Percentiles rank a stretch among this genome's conserved stretches.
phyloP scores from a whole-genome alignment of 2,113 vertebrate genomes.

The Platichthys flesus region DNA sequence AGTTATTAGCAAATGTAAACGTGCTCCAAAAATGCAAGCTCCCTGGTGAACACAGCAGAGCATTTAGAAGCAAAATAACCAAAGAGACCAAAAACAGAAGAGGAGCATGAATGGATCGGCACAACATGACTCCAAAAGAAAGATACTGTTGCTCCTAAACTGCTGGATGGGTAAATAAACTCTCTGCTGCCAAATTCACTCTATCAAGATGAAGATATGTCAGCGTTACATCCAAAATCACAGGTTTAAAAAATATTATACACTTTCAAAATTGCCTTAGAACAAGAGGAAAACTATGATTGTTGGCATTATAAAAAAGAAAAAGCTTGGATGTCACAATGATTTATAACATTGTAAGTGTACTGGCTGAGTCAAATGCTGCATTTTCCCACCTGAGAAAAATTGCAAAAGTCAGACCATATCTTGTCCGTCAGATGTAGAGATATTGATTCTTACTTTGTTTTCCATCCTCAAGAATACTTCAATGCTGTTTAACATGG shows the following conservation, averaged over 20 bases:
- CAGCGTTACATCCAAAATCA: not conserved
- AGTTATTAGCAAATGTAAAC: too few relatives aligned
- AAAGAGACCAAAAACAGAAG: not conserved
- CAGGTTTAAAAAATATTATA: not conserved
- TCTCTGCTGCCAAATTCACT: not conserved
- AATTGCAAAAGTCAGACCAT: too few relatives aligned
- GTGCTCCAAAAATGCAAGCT: not conserved
- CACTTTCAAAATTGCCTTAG: not conserved
- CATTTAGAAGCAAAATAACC: not conserved
- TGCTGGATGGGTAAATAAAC: not conserved
- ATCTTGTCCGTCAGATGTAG: too few relatives aligned
- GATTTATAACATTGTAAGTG: too few relatives aligned
- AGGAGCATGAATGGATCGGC: not conserved
- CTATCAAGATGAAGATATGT: not conserved
- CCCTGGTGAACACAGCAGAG: not conserved
- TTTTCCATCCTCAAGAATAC: too few relatives aligned
- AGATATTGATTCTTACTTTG: too few relatives aligned
- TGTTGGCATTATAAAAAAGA: too few relatives aligned
- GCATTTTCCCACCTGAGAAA: too few relatives aligned
- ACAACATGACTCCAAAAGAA: not conserved
- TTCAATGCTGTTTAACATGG: too few relatives aligned
- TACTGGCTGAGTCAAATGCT: too few relatives aligned
- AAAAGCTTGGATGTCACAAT: too few relatives aligned
- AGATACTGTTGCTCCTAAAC: not conserved
- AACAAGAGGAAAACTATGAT: too few relatives aligned